Percentiles rank a stretch among this genome's conserved stretches.
Conservation (phyloP, 2,888 invertebrate species). For the Platycheirus albimanus region DNA sequence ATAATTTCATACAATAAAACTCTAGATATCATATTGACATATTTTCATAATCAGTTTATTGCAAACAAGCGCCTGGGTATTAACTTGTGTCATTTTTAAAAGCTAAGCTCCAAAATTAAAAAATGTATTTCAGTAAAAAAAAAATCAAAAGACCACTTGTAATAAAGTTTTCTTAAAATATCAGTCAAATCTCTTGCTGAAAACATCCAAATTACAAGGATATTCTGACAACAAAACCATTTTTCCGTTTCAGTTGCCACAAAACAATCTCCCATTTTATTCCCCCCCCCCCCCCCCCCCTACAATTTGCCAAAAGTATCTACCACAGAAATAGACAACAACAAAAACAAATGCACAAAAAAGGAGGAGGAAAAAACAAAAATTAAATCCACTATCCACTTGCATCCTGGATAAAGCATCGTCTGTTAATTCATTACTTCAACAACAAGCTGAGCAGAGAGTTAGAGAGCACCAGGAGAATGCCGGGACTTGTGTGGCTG, state of each 20-base stretch:
- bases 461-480: constrained; percentile 16
- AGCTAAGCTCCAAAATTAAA: not conserved
- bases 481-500: constrained; percentile 70
- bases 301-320: not conserved
- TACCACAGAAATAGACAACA: not conserved
- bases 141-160: not conserved
- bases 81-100: too few relatives aligned
- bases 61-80: too few relatives aligned
- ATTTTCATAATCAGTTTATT: too few relatives aligned
- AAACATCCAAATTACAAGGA: constrained; percentile 50
- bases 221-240: constrained; percentile 16
- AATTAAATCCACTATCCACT: constrained; percentile 64
- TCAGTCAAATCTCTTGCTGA: constrained; percentile 43
- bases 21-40: too few relatives aligned
- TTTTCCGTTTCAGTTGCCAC: constrained; percentile 18
- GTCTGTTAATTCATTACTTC: constrained; percentile 71
- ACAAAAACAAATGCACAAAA: too few relatives aligned
- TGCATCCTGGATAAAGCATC: constrained; percentile 64
- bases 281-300: not conserved
- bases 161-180: constrained; percentile 24
- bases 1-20: too few relatives aligned
- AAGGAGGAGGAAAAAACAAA: constrained; percentile 34
- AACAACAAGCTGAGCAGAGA: constrained; percentile 60
- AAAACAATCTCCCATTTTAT: not conserved
- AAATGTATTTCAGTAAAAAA: not conserved